A percentile compares a stretch with the other conserved stretches of the same genome.
These are phyloP conservation scores for Tethea ocularis DNA, from an alignment of 2,888 invertebrate species.

Conservation along the genomic window DNA sequence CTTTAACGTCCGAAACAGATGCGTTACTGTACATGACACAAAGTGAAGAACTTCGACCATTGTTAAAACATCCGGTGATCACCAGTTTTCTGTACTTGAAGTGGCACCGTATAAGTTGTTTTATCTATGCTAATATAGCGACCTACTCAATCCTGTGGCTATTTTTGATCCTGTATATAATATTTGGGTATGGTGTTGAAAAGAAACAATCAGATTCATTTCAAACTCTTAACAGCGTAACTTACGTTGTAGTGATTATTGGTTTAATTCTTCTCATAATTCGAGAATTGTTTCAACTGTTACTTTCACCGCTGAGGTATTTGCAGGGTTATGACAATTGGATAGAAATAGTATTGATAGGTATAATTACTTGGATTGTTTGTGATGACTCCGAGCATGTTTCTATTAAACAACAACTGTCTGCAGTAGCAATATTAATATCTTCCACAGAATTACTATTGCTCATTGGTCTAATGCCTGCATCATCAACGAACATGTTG, in stretches of 20 bases:
- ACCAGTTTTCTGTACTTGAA: constrained; percentile 92
- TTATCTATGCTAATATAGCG: constrained; percentile 88
- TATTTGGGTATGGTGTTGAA: constrained; percentile 85
- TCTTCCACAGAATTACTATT: constrained; percentile 91
- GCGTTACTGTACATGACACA: constrained; percentile 89
- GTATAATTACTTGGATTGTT: constrained; percentile 85
- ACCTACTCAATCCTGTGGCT: constrained; percentile 88
- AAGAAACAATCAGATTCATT: constrained; percentile 67
- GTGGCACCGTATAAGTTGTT: constrained; percentile 90
- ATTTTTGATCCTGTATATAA: constrained; percentile 87
- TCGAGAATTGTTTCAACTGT: constrained; percentile 88
- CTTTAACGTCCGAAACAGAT: constrained; percentile 87
- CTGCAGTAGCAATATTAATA: constrained; percentile 88
- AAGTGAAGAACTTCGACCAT: constrained; percentile 86
- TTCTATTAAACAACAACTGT: constrained; percentile 85
- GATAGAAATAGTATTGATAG: constrained; percentile 88
- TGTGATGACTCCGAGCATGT: constrained; percentile 77
- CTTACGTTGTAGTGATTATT: constrained; percentile 80
- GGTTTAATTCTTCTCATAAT: constrained; percentile 85
- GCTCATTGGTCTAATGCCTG: constrained; percentile 91
- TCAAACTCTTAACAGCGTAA: constrained; percentile 69
- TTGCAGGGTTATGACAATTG: constrained; percentile 88
- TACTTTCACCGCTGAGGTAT: constrained; percentile 87
- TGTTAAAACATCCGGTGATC: constrained; percentile 91
- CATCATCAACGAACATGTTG: constrained; percentile 91